phyloP scores from a whole-genome alignment of 2,113 vertebrate genomes.

The Kryptolebias marmoratus region DNA sequence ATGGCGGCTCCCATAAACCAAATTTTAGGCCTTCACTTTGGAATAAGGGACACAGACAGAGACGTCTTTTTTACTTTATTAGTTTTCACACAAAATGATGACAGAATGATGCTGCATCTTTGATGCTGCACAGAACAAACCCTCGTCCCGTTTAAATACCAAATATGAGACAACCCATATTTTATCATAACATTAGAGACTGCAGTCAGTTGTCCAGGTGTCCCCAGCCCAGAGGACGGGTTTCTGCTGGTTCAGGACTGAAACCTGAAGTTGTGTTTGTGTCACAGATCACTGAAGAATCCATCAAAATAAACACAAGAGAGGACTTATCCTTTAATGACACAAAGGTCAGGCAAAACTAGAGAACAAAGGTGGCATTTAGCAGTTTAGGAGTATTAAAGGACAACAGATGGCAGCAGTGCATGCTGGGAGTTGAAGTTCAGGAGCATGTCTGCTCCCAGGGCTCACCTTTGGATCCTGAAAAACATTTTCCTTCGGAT shows the following conservation, averaged over 20 bases:
- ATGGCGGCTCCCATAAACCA: too few species aligned
- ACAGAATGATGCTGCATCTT: too few species aligned
- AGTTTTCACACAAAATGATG: too few species aligned
- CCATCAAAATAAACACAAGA: not conserved
- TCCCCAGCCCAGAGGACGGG: too few species aligned
- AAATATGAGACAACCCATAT: too few species aligned
- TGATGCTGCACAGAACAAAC: too few species aligned
- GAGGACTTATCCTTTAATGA: not conserved
- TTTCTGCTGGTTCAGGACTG: not conserved
- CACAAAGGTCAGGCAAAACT: conserved; percentile 26
- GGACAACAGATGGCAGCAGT: conserved; percentile 34
- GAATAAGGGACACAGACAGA: too few species aligned
- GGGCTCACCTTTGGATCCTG: conserved; percentile 8
- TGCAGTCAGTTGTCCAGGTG: too few species aligned
- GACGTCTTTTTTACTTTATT: too few species aligned
- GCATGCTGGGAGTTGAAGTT: conserved; percentile 60
- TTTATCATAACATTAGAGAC: too few species aligned
- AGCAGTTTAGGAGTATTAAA: conserved; percentile 4
- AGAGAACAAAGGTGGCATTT: conserved; percentile 13
- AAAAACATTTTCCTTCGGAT: not conserved
- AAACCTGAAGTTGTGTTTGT: not conserved
- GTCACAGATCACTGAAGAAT: not conserved
- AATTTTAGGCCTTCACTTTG: too few species aligned
- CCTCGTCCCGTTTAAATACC: too few species aligned
- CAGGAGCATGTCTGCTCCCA: conserved; percentile 24